Conservation (phyloP, 2,797 vertebrate species). For the Nasua narica region DNA sequence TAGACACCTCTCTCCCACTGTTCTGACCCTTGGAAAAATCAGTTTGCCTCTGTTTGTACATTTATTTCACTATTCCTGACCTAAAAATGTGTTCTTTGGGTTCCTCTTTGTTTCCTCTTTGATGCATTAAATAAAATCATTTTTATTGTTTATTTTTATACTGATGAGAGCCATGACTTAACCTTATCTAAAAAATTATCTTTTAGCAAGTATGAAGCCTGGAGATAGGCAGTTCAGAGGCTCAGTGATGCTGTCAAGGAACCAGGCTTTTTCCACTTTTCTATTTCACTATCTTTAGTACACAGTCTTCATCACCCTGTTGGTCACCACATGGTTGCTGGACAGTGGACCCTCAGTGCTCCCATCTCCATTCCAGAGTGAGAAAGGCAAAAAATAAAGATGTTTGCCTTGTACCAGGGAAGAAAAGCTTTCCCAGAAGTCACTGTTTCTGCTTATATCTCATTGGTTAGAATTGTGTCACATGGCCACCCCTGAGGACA, state of each 20-base stretch:
- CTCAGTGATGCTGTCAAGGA: background rate
- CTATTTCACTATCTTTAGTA: background rate
- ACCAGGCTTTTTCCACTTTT: background rate
- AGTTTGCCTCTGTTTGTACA: background rate
- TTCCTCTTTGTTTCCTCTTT: background rate
- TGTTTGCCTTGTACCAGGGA: background rate
- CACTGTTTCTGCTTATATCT: background rate
- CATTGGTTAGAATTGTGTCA: background rate
- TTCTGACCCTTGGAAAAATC: background rate
- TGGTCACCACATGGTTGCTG: background rate
- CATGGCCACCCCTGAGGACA: background rate
- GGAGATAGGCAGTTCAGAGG: background rate
- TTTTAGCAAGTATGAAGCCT: background rate
- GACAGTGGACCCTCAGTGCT: too few species aligned
- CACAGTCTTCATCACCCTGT: background rate
- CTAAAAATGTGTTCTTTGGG: background rate
- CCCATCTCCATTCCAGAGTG: background rate
- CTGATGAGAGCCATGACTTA: background rate
- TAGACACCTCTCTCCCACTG: background rate
- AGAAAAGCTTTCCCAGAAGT: background rate
- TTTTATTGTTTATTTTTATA: background rate
- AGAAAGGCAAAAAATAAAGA: background rate
- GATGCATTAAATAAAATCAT: background rate
- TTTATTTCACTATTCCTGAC: background rate
- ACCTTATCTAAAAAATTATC: background rate